Conservation (phyloP, 2,797 vertebrate species). For the Tenualosa ilisha region DNA sequence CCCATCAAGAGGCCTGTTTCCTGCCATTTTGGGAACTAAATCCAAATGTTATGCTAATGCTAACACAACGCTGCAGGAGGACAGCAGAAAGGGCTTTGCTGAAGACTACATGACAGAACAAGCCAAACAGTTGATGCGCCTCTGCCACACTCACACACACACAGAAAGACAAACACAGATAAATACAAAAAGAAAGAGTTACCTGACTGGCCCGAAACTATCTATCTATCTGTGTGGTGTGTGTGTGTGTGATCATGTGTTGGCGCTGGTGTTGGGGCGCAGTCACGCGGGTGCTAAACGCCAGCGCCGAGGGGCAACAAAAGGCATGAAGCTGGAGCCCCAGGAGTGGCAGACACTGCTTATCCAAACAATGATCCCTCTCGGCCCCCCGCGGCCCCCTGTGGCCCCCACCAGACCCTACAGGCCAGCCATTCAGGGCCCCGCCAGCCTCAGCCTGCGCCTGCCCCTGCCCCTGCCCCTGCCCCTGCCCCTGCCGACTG, state of each 20-base stretch:
- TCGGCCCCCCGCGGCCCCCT: slow-evolving; percentile 45
- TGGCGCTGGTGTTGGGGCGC: slow-evolving; percentile 61
- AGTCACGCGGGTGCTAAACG: slow-evolving; percentile 71
- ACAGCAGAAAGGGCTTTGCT: background rate
- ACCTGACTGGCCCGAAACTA: no score
- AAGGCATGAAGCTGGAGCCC: slow-evolving; percentile 69
- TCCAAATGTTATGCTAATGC: background rate
- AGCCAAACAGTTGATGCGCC: background rate
- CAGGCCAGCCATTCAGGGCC: slow-evolving; percentile 55
- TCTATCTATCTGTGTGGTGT: background rate
- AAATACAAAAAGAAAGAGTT: background rate
- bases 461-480: slow-evolving; percentile 31
- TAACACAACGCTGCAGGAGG: background rate
- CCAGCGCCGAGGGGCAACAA: slow-evolving; percentile 68
- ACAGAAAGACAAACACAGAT: background rate
- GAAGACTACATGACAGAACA: background rate
- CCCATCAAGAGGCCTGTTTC: background rate
- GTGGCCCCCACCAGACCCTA: slow-evolving; percentile 68
- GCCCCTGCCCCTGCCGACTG: slow-evolving; percentile 46
- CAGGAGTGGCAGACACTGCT: slow-evolving; percentile 78
- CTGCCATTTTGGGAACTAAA: background rate
- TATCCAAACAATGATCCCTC: slow-evolving; percentile 76
- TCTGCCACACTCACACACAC: background rate
- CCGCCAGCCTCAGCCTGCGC: background rate
- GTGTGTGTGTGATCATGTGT: background rate